Evolutionary conservation across 1,140 invertebrate species (phyloP).

Genomic region (Vanessa atalanta): DNA sequence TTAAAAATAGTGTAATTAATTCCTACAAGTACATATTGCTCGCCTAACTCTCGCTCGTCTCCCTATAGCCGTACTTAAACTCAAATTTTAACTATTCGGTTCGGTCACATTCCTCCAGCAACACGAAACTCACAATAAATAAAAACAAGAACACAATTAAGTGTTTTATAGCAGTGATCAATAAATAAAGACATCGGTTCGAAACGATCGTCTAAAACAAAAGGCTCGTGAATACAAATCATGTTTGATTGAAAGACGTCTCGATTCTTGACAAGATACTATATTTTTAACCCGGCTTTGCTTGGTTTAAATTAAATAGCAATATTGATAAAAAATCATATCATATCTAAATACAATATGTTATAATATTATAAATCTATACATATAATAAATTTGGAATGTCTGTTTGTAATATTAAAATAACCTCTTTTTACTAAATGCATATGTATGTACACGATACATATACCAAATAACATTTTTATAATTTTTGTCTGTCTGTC

Average conservation of each 20-base stretch:
- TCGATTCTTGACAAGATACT: neutral
- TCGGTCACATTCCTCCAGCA: neutral
- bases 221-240: constrained; percentile 50
- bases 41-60: too few relatives aligned
- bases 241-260: constrained; percentile 19
- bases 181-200: constrained; percentile 41
- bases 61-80: neutral
- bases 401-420: too few relatives aligned
- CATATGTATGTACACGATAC: too few relatives aligned
- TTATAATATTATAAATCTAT: too few relatives aligned
- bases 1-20: too few relatives aligned
- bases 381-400: too few relatives aligned
- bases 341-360: neutral
- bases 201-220: constrained; percentile 44
- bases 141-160: constrained; percentile 37
- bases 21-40: too few relatives aligned
- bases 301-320: neutral
- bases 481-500: too few relatives aligned
- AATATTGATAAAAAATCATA: too few relatives aligned
- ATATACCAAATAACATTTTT: too few relatives aligned
- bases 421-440: too few relatives aligned
- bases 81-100: neutral
- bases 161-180: constrained; percentile 37
- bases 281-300: neutral
- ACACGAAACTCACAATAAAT: constrained; percentile 3